These are phyloP conservation scores for Scolopax rusticola DNA, from an alignment of 2,797 vertebrate species.

Conservation along the genomic window DNA sequence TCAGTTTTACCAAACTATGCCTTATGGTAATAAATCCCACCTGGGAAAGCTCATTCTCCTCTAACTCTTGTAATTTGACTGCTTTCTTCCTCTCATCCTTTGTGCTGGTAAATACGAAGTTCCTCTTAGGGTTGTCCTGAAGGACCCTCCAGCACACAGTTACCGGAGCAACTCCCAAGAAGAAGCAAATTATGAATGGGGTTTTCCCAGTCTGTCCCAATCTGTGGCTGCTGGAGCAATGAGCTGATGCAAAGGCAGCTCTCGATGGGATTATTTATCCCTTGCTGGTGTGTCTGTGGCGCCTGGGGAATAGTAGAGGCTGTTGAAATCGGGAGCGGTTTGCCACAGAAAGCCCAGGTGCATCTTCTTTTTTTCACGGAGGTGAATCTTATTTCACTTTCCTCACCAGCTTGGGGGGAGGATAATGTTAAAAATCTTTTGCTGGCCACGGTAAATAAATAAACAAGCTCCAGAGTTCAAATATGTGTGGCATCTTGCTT, in stretches of 20 bases:
- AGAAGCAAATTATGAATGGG: background rate
- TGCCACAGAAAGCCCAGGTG: background rate
- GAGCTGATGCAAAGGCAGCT: background rate
- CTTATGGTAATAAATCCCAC: background rate
- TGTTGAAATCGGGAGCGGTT: background rate
- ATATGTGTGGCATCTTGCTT: background rate
- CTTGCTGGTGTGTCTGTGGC: background rate
- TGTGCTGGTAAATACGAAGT: background rate
- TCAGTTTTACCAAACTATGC: background rate
- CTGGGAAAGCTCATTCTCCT: background rate
- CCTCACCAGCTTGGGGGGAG: background rate
- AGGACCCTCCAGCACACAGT: background rate
- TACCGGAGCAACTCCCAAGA: background rate
- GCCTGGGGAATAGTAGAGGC: background rate
- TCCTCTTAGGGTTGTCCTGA: background rate
- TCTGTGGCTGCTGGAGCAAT: background rate
- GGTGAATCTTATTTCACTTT: background rate
- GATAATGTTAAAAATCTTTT: background rate
- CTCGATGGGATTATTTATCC: background rate
- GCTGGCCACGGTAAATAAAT: background rate
- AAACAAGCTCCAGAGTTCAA: background rate
- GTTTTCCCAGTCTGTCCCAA: background rate
- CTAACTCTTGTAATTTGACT: background rate
- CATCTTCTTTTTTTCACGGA: background rate
- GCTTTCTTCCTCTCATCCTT: accelerated